These are phyloP conservation scores for Spondyliosoma cantharus DNA, from an alignment of 2,797 vertebrate species.

Conservation along the genomic window DNA sequence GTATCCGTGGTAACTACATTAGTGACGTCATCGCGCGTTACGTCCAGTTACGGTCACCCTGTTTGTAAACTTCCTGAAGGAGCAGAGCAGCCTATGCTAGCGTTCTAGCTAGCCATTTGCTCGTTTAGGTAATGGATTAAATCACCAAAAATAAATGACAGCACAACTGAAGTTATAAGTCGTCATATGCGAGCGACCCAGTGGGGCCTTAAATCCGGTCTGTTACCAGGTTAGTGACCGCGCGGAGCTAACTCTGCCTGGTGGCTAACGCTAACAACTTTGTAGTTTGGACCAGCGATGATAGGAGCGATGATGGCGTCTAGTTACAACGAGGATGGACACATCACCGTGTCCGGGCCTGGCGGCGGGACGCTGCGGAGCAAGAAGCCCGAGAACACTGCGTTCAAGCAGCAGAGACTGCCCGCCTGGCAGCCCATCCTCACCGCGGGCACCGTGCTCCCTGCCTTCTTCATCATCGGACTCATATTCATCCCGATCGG, in stretches of 20 bases:
- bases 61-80: slow-evolving; percentile 35
- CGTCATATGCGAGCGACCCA: not conserved
- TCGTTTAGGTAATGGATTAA: not conserved
- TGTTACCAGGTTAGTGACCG: not conserved
- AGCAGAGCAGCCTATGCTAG: fast-evolving
- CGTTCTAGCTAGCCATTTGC: not conserved
- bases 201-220: not conserved
- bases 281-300: not conserved
- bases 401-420: slow-evolving; percentile 93
- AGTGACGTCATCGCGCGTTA: slow-evolving; percentile 25
- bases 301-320: slow-evolving; percentile 82
- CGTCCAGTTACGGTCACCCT: not conserved
- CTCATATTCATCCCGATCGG: slow-evolving; percentile 96
- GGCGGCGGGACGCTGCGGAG: slow-evolving; percentile 80
- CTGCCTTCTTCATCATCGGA: slow-evolving; percentile 94
- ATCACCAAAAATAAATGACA: not conserved
- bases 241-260: not conserved
- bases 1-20: no score
- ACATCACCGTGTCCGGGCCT: slow-evolving; percentile 68
- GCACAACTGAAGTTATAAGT: fast-evolving
- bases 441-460: slow-evolving; percentile 91
- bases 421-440: slow-evolving; percentile 95
- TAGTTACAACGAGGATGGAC: slow-evolving; percentile 87
- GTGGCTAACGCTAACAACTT: not conserved
- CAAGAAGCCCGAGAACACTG: slow-evolving; percentile 92